Base-by-base conservation (phyloP, 2,888 invertebrate genomes). In the Netelia virgata region DNA sequence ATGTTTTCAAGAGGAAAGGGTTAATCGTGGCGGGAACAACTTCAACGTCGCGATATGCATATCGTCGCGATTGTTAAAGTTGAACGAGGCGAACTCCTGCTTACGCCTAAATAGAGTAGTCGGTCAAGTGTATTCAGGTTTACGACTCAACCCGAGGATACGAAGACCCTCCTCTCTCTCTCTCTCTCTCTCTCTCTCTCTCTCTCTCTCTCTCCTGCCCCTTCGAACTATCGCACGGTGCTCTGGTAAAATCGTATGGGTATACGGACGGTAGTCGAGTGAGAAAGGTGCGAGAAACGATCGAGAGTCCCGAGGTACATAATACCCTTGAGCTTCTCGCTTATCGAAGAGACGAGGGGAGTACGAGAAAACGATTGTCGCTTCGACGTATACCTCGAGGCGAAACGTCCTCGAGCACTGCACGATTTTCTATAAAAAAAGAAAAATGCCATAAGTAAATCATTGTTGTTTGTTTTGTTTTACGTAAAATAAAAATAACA, bases 41-140 rank as follows among this genome's bases (percentile, higher is more conserved):
- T 59, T 59, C 57, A 16, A 14, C 36, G 36, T 1, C 6, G 20
- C n/a, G 8, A 14, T 28, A 3, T 63, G 63, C 23, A 47, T 28
- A 28, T 63, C 36, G 14, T 63, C 41, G 63, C n/a, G 23, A 61
- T 63, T 63, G 36, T 63, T 10, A 36, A 28, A 28, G 28, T 28
- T 14, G 18, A 59, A 20, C 57, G 57, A 28, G 43, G 59, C 57
- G 14, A 20, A 55, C 20, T 66, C 66, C 41, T 20, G 78, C 41
- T 53, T 73, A 61, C 73, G 68, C 28, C 66, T 66, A 66, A 59
- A 79, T 79, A 73, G 66, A 79, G 64, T 79, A 79, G 78, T 79
- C 80, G 80, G 80, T 80, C 73, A 73, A 80, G 66, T 68, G 73
- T 80, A 80, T 80, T 80, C 73, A 61, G 80, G 66, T 80, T 80